Evolutionary conservation across 2,797 vertebrate species (phyloP).

Genomic region (Rhynchonycteris naso): DNA sequence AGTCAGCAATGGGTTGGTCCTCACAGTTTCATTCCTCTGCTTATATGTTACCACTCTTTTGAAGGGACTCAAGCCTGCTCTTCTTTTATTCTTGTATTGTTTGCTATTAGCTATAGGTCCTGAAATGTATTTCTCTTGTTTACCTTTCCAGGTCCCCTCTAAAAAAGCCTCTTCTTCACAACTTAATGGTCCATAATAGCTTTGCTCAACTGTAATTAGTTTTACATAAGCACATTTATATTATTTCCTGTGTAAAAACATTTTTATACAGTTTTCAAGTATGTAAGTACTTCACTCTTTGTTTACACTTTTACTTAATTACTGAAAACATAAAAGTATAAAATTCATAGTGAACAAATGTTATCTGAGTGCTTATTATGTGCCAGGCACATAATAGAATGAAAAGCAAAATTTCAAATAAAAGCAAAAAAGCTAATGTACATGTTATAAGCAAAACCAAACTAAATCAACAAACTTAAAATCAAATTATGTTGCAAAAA

Average conservation of each 20-base stretch:
- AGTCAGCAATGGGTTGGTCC: neutral
- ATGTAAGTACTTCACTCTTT: neutral
- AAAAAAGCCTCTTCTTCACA: slow-evolving; percentile 1
- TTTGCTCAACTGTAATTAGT: slow-evolving; percentile 3
- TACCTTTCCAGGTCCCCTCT: neutral
- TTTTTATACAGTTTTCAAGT: slow-evolving; percentile 44
- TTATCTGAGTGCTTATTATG: neutral
- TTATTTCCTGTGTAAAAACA: slow-evolving; percentile 9
- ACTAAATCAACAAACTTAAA: neutral
- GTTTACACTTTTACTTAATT: neutral
- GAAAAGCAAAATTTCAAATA: slow-evolving; percentile 12
- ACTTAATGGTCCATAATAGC: neutral
- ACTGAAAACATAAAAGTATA: neutral
- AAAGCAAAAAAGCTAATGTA: neutral
- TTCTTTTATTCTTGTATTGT: neutral
- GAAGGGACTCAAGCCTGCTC: neutral
- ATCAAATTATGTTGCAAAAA: neutral
- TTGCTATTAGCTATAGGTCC: neutral
- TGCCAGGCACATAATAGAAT: neutral
- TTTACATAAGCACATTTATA: neutral
- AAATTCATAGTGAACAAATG: neutral
- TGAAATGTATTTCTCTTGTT: neutral
- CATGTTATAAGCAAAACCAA: neutral
- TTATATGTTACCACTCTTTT: neutral
- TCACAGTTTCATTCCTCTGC: neutral